Conservation (phyloP, 2,113 vertebrate genomes). For the Sula dactylatra region DNA sequence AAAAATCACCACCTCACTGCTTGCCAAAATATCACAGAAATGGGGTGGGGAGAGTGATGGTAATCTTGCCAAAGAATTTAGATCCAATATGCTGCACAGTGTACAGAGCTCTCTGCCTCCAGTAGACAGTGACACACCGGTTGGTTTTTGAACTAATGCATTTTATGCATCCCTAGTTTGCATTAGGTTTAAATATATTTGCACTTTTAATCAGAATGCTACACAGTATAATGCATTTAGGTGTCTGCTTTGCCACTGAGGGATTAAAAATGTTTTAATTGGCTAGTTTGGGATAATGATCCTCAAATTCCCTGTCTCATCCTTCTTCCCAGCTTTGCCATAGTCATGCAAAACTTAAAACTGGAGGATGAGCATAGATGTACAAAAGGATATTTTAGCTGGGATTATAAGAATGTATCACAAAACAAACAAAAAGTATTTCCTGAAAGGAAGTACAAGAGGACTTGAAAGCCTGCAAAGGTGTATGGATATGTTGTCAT, state of each 20-base stretch:
- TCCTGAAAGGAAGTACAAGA: not conserved
- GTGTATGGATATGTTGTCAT: not conserved
- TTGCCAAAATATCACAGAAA: slow-evolving; percentile 37
- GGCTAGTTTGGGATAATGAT: not conserved
- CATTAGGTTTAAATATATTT: not conserved
- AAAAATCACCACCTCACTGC: slow-evolving; percentile 16
- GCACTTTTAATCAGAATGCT: not conserved
- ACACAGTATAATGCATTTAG: not conserved
- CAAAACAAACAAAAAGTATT: not conserved
- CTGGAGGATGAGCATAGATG: not conserved
- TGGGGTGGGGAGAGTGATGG: not conserved
- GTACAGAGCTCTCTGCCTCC: not conserved
- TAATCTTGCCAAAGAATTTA: slow-evolving; percentile 45
- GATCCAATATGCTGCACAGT: not conserved
- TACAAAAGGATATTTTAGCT: not conserved
- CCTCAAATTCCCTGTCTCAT: not conserved
- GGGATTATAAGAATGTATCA: not conserved
- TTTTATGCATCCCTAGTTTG: not conserved
- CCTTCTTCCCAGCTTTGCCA: not conserved
- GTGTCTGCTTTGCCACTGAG: not conserved
- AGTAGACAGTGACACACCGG: not conserved
- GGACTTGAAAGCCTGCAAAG: not conserved
- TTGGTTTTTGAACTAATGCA: not conserved
- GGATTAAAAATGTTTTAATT: not conserved
- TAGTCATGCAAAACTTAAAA: not conserved